These are phyloP conservation scores for Myodes glareolus DNA, from an alignment of 2,113 vertebrate species.

Conservation along the genomic window DNA sequence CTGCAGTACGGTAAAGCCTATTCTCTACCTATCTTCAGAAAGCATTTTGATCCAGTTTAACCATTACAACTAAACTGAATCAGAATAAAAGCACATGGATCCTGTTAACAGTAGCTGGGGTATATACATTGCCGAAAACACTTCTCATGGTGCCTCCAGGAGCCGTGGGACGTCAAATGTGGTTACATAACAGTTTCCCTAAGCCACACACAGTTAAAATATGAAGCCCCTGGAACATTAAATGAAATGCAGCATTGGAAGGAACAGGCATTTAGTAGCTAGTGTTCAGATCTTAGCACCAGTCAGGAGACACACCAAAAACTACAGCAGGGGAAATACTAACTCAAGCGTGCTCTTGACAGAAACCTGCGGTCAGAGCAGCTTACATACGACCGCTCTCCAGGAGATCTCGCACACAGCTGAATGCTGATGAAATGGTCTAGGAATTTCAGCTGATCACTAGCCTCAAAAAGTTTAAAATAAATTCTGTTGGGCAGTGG, in stretches of 20 bases:
- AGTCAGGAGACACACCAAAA: not conserved
- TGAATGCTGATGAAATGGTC: not conserved
- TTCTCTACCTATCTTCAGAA: not conserved
- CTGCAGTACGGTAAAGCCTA: not conserved
- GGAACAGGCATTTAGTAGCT: slow-evolving; percentile 13
- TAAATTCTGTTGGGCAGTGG: not conserved
- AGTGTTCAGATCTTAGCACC: not conserved
- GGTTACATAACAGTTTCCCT: not conserved
- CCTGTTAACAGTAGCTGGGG: not conserved
- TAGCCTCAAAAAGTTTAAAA: not conserved
- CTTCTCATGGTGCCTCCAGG: not conserved
- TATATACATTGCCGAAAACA: not conserved
- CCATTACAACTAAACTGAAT: not conserved
- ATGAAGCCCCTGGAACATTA: not conserved
- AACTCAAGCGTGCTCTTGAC: not conserved
- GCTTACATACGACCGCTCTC: not conserved
- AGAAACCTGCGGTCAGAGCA: not conserved
- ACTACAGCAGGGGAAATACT: not conserved
- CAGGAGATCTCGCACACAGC: not conserved
- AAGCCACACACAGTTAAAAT: slow-evolving; percentile 9
- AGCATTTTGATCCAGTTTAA: slow-evolving; percentile 21
- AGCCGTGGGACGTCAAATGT: slow-evolving; percentile 1
- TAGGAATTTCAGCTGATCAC: not conserved
- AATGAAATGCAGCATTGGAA: slow-evolving; percentile 19
- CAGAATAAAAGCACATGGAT: slow-evolving; percentile 19